Evolutionary conservation across 2,113 vertebrate species (phyloP).

Genomic region (Zeus faber): DNA sequence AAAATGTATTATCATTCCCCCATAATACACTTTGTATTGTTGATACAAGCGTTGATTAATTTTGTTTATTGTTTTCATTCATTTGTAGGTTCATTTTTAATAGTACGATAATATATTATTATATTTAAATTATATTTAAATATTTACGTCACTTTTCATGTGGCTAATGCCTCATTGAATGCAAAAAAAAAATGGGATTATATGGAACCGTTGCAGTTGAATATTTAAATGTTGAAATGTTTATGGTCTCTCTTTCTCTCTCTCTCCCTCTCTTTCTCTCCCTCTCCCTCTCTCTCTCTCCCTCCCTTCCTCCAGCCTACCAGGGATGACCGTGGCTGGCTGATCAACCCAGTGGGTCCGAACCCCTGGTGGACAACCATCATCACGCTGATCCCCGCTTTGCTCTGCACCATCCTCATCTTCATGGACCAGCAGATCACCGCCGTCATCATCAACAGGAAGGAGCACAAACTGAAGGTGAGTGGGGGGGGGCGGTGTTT

Average conservation of each 20-base stretch:
- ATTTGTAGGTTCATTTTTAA: neutral
- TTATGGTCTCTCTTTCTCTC: too few species aligned
- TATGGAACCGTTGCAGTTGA: too few species aligned
- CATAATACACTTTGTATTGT: too few species aligned
- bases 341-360: constrained; percentile 90
- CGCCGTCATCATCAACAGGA: constrained; percentile 98
- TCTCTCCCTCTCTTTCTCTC: too few species aligned
- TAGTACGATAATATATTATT: neutral
- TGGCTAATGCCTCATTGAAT: too few species aligned
- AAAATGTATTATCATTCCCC: too few species aligned
- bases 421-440: constrained; percentile 99
- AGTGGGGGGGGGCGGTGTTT: too few species aligned
- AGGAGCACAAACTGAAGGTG: constrained; percentile 99
- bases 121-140: too few species aligned
- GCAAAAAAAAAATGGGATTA: too few species aligned
- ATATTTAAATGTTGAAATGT: too few species aligned
- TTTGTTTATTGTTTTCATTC: neutral
- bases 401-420: constrained; percentile 98
- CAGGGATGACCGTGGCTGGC: constrained; percentile 96
- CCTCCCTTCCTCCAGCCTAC: constrained; percentile 78
- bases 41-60: too few species aligned
- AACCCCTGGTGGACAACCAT: constrained; percentile 98
- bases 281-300: neutral
- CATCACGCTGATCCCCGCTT: constrained; percentile 87
- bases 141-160: too few species aligned